phyloP scores from a whole-genome alignment of 2,888 invertebrate genomes.

The Dryobotodes eremita region DNA sequence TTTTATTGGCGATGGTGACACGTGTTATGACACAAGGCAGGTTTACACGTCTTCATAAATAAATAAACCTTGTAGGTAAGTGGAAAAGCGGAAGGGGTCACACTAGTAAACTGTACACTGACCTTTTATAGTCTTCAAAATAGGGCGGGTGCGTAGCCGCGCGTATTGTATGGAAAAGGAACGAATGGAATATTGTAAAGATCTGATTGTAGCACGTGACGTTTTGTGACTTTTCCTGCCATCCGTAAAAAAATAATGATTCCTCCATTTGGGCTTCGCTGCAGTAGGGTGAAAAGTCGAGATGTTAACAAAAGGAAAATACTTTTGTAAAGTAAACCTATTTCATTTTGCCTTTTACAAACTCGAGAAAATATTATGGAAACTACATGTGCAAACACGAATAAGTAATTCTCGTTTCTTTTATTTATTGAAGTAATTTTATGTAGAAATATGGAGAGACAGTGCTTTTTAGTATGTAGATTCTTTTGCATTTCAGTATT shows the following conservation, averaged over 20 bases:
- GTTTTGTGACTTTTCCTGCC: background rate
- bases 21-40: slow-evolving; percentile 13
- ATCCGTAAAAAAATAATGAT: background rate
- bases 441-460: slow-evolving; percentile 16
- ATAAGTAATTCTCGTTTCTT: background rate
- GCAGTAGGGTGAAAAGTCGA: background rate
- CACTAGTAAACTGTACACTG: background rate
- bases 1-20: slow-evolving; percentile 32
- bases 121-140: slow-evolving; percentile 7
- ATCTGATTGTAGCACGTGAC: background rate
- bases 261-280: background rate
- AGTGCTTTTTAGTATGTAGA: slow-evolving; percentile 16
- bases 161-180: background rate
- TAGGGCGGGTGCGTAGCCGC: background rate
- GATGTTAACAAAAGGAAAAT: slow-evolving; percentile 2
- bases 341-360: slow-evolving; percentile 1
- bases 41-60: slow-evolving; percentile 15
- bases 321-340: slow-evolving; percentile 1
- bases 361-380: background rate
- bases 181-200: background rate
- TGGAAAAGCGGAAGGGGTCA: slow-evolving; percentile 16
- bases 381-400: slow-evolving; percentile 10
- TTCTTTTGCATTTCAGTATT: slow-evolving; percentile 5
- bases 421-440: slow-evolving; percentile 21
- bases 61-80: slow-evolving; percentile 28